A percentile compares a stretch with the other conserved stretches of the same genome.
These are phyloP conservation scores for Cichladusa arquata DNA, from an alignment of 2,113 vertebrate species.

Conservation along the genomic window DNA sequence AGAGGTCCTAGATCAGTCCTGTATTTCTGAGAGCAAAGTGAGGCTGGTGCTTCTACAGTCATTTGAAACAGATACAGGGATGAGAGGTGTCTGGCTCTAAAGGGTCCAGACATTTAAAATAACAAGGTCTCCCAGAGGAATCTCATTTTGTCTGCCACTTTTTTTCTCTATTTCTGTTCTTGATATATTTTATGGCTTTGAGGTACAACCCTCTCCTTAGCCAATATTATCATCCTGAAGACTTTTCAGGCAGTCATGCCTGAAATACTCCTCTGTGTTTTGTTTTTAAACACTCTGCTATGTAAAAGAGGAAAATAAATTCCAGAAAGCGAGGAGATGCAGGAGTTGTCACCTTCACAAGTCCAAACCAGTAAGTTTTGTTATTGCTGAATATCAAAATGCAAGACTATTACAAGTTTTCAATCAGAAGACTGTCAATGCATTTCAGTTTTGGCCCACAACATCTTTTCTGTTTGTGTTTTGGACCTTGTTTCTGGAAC, in stretches of 20 bases:
- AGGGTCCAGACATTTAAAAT: not conserved
- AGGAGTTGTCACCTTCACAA: not conserved
- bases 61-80: not conserved
- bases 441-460: not conserved
- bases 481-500: not conserved
- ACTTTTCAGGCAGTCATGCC: not conserved
- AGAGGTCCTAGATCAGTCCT: not conserved
- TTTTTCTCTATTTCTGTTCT: not conserved
- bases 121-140: not conserved
- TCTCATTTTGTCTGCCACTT: not conserved
- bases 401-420: conserved; percentile 12
- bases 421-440: not conserved
- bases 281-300: not conserved
- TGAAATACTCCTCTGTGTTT: not conserved
- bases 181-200: not conserved
- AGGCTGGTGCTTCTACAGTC: not conserved
- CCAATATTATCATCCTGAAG: not conserved
- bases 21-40: not conserved
- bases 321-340: not conserved
- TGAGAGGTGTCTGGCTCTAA: not conserved
- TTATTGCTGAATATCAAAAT: not conserved
- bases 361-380: not conserved
- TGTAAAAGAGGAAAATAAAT: not conserved
- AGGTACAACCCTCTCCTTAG: not conserved
- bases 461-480: not conserved